Conservation (phyloP, 2,797 vertebrate genomes). For the Simalia tracyae region DNA sequence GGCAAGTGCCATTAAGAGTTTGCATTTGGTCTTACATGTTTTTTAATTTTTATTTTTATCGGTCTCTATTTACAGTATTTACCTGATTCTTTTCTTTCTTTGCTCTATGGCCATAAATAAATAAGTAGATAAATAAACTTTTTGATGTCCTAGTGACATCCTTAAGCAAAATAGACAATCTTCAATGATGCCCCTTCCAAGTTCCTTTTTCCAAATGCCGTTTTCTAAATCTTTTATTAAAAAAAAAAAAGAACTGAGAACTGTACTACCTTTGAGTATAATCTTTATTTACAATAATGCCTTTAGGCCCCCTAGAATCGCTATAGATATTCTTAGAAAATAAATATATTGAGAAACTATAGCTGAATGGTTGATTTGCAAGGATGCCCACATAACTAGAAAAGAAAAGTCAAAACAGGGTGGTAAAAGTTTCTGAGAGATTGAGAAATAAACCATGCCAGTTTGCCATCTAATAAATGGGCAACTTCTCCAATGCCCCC, state of each 20-base stretch:
- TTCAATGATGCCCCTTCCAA: not conserved
- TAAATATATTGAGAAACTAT: not conserved
- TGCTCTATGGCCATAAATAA: not conserved
- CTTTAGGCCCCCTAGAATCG: not conserved
- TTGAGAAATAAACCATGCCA: not conserved
- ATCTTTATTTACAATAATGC: not conserved
- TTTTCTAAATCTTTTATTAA: not conserved
- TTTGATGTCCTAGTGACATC: not conserved
- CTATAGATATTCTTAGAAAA: not conserved
- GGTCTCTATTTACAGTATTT: too few relatives aligned
- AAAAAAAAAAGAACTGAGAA: not conserved
- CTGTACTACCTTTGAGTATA: not conserved
- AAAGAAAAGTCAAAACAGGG: not conserved
- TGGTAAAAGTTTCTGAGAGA: not conserved
- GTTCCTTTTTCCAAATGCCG: not conserved
- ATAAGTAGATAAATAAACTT: not conserved
- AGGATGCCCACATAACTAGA: not conserved
- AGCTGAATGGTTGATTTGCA: not conserved
- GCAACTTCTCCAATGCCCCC: not conserved
- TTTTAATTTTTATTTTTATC: too few relatives aligned
- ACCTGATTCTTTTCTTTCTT: not conserved
- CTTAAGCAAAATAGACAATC: not conserved
- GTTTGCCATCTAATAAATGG: not conserved
- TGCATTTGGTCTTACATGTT: too few relatives aligned
- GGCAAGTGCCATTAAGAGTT: too few relatives aligned